These are phyloP conservation scores for Eupithecia subfuscata DNA, from an alignment of 2,888 invertebrate genomes.

Conservation along the genomic window DNA sequence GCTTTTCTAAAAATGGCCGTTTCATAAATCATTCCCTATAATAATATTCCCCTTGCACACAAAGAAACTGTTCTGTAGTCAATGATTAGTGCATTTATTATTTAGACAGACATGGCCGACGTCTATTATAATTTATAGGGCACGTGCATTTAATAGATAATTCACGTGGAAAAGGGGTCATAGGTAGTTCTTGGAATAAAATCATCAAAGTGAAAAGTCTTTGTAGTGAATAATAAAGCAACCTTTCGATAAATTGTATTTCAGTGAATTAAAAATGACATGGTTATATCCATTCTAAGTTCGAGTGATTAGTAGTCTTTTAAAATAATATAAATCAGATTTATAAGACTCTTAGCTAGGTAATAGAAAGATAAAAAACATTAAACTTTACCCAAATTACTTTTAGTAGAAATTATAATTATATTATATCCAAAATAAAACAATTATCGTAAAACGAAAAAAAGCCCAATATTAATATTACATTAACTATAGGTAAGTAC, in stretches of 20 bases:
- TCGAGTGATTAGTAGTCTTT: neutral
- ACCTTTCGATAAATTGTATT: neutral
- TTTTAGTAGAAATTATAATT: no score
- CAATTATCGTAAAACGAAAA: no score
- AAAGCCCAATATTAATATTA: no score
- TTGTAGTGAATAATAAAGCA: neutral
- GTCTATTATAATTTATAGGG: neutral
- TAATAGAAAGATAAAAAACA: no score
- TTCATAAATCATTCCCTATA: neutral
- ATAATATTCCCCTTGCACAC: constrained; percentile 17
- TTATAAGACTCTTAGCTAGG: no score
- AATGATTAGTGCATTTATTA: constrained; percentile 10
- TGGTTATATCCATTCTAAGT: neutral
- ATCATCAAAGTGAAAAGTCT: neutral
- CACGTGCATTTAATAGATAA: neutral
- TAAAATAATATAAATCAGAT: no score
- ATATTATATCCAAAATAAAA: no score
- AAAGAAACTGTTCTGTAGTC: neutral
- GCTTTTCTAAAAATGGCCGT: neutral
- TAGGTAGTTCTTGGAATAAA: neutral
- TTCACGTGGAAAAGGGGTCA: neutral
- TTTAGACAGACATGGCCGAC: neutral
- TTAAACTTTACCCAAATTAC: no score
- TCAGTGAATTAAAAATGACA: neutral
- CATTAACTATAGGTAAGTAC: no score